Evolutionary conservation across 2,888 invertebrate genomes (phyloP).

Genomic region (Rhogogaster chlorosoma): DNA sequence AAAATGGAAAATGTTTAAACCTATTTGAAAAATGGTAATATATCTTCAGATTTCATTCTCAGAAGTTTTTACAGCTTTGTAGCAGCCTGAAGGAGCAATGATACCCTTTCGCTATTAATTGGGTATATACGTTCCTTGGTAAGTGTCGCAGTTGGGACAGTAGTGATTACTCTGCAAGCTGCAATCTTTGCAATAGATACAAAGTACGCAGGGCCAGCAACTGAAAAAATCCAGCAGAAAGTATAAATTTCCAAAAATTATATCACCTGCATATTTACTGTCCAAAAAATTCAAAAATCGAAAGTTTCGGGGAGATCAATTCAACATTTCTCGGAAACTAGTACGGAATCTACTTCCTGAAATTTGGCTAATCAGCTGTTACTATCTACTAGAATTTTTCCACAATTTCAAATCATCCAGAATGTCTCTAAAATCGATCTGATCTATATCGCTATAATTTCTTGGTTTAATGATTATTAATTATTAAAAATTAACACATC

Average conservation of each 20-base stretch:
- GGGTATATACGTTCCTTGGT: slow-evolving; percentile 51
- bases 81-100: not conserved
- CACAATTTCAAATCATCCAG: too few relatives aligned
- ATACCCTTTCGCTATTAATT: slow-evolving; percentile 35
- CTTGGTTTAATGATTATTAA: too few relatives aligned
- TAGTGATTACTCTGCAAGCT: not conserved
- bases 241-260: slow-evolving; percentile 56
- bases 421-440: too few relatives aligned
- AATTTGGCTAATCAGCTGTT: too few relatives aligned
- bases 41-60: not conserved
- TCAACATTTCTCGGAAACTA: too few relatives aligned
- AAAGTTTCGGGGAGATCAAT: too few relatives aligned
- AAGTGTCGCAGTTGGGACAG: not conserved
- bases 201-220: not conserved
- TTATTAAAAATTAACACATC: too few relatives aligned
- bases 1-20: not conserved
- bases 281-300: too few relatives aligned
- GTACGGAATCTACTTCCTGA: too few relatives aligned
- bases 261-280: too few relatives aligned
- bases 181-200: slow-evolving; percentile 54
- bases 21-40: not conserved
- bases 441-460: too few relatives aligned
- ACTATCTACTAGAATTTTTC: too few relatives aligned
- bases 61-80: not conserved
- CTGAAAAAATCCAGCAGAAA: not conserved